phyloP scores from a whole-genome alignment of 37 sponge, comb jelly and placozoan species.

The Chondrosia reniformis region DNA sequence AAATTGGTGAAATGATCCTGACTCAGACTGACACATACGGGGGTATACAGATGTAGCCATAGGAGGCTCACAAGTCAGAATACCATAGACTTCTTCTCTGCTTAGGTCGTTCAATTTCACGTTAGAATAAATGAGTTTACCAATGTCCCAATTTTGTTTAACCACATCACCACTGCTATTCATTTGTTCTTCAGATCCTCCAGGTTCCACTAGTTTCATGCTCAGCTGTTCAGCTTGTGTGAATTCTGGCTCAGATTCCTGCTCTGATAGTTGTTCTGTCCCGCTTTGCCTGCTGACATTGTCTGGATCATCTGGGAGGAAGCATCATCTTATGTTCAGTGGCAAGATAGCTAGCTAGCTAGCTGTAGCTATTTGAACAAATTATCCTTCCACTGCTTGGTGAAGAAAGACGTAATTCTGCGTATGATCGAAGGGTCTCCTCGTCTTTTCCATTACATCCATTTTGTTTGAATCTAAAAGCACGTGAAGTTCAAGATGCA shows the following conservation, averaged over 20 bases:
- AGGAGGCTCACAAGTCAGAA: slow-evolving; percentile 34
- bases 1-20: slow-evolving; percentile 50
- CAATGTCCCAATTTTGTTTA: slow-evolving; percentile 29
- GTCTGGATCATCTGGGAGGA: neutral
- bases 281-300: neutral
- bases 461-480: too few species aligned
- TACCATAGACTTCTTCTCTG: slow-evolving; percentile 15
- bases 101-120: slow-evolving; percentile 12
- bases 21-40: slow-evolving; percentile 29
- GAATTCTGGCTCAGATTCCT: neutral
- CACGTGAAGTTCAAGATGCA: too few species aligned
- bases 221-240: neutral
- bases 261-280: neutral
- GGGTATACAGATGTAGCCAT: slow-evolving; percentile 44
- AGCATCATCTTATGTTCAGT: neutral
- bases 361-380: neutral
- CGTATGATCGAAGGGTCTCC: slow-evolving; percentile 3
- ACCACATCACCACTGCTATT: slow-evolving; percentile 10
- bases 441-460: neutral
- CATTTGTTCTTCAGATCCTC: slow-evolving; percentile 1
- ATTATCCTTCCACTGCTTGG: neutral
- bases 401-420: slow-evolving; percentile 2
- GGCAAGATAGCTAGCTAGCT: neutral
- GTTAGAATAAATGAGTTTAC: slow-evolving; percentile 5
- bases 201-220: neutral